These are phyloP conservation scores for Blennius ocellaris DNA, from an alignment of 2,113 vertebrate species.

Conservation along the genomic window DNA sequence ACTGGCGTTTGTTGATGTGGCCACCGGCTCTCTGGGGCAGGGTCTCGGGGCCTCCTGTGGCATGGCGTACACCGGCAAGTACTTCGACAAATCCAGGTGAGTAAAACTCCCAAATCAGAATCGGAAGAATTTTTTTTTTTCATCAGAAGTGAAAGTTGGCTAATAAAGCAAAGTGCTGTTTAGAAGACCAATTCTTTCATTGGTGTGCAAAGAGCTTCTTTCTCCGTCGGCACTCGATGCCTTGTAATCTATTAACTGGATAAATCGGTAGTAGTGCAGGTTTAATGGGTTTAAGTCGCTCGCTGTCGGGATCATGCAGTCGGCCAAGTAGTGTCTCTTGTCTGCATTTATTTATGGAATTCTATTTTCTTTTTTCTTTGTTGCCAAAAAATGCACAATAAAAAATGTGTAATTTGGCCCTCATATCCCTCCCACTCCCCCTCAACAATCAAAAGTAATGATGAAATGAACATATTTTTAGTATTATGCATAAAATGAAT, in stretches of 20 bases:
- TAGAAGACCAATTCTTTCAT: no score
- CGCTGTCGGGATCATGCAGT: neutral
- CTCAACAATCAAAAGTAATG: no score
- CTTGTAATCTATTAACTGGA: constrained; percentile 12
- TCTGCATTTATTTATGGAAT: no score
- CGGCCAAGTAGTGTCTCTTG: neutral
- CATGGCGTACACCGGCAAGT: constrained; percentile 91
- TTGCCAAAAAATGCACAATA: no score
- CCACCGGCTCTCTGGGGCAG: constrained; percentile 88
- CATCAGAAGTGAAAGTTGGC: neutral
- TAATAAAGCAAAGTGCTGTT: no score
- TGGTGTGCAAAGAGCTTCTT: neutral
- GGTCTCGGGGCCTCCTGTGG: constrained; percentile 89
- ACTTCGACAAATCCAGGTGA: constrained; percentile 90
- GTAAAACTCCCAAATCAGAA: neutral
- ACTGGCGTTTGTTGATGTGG: constrained; percentile 88
- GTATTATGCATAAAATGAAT: no score
- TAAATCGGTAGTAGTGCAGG: constrained; percentile 3
- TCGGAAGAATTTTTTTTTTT: no score
- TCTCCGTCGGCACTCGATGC: neutral
- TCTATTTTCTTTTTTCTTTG: no score
- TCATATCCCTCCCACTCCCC: no score
- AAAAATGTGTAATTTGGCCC: no score
- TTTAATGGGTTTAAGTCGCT: neutral
- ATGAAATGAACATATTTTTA: no score